phyloP scores from a whole-genome alignment of 1,140 invertebrate genomes.

The Musca vetustissima region DNA sequence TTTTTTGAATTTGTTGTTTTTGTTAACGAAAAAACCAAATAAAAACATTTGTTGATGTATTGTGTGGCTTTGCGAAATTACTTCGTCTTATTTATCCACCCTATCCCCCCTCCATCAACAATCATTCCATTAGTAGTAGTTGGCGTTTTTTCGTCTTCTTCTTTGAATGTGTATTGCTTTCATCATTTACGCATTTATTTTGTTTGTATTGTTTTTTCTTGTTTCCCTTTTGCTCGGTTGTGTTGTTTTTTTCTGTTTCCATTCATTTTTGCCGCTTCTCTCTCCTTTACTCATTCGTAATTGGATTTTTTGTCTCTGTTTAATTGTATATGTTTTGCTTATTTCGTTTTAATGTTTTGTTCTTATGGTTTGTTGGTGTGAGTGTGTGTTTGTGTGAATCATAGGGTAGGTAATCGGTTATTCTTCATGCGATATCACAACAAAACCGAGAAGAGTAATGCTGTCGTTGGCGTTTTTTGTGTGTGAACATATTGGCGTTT shows the following conservation, averaged over 20 bases:
- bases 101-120: background rate
- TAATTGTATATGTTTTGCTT: conserved; percentile 11
- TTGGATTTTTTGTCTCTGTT: conserved; percentile 20
- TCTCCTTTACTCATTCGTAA: conserved; percentile 10
- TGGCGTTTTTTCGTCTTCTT: conserved; percentile 23
- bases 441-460: too few species aligned
- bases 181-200: conserved; percentile 26
- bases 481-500: too few species aligned
- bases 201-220: conserved; percentile 26
- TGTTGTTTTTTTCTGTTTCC: conserved; percentile 19
- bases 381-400: too few species aligned
- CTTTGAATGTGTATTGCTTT: conserved; percentile 18
- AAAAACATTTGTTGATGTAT: too few species aligned
- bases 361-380: background rate
- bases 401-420: too few species aligned
- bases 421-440: too few species aligned
- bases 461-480: too few species aligned
- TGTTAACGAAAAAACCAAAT: too few species aligned
- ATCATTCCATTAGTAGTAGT: background rate
- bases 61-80: background rate
- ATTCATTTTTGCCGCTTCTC: background rate
- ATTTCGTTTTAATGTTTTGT: conserved; percentile 6
- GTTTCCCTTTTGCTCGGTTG: conserved; percentile 22
- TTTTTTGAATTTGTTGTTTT: conserved; percentile 1
- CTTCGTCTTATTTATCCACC: conserved; percentile 1